Evolutionary conservation across 2,797 vertebrate species (phyloP), one percentile per base, ranked within the genome.

Genomic region (Hippopotamyrus pictus): DNA sequence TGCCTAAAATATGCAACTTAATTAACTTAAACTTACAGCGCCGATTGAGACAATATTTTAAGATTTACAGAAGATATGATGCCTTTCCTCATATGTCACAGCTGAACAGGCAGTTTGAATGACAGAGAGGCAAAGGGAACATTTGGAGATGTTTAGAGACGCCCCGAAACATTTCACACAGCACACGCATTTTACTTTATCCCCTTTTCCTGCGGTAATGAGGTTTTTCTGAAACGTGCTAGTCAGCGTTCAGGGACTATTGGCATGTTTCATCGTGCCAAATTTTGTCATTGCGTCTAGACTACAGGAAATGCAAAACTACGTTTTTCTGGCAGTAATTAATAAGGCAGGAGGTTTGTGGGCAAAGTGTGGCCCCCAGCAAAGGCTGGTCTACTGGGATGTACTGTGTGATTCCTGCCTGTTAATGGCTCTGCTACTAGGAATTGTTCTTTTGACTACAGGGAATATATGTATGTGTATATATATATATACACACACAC

Each of bases 231-330:
- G 86, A 90, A 44, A n/a, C 50, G 65, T 65, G 46, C 53, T 59
- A 37, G 12, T 76, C 17, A 50, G 22, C 44, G 2, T 73, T 90
- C 83, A 88, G 1, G 1, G 29, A 0, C 14, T 79, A 37, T 46
- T 51, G 89, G 84, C 11, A 0, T 88, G 57, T 79, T 90, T 73
- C 83, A 89, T 17, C 90, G 29, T 89, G 73, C 79, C 79, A 83
- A 44, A 76, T 59, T 89, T 90, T 92, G 91, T 91, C 89, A 91
- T 93, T 93, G 93, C 94, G 95, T 96, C 94, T 95, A 95, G 95
- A 96, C 95, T 91, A 93, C 95, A 96, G 95, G 95, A 96, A 96
- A 95, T 94, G 93, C 93, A 94, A 93, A 93, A 94, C 90, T 93
- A 93, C 91, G 90, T 95, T 94, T 95, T 94, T 95, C 95, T 95